Evolutionary conservation across 2,113 vertebrate species (phyloP).

Genomic region (Ameiurus melas): DNA sequence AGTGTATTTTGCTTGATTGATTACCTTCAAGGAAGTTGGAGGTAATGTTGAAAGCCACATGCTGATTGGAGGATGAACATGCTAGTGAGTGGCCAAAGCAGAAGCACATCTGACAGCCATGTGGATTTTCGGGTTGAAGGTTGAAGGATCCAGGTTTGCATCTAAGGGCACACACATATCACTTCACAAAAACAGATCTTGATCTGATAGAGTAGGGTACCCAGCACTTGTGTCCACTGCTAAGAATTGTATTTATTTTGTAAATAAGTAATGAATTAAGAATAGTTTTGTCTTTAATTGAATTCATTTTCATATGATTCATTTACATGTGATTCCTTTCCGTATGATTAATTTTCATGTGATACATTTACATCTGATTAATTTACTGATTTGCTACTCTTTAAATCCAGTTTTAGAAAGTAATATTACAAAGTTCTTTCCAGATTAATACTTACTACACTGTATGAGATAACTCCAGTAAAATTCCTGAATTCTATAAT

Average conservation of each 20-base stretch:
- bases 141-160: conserved; percentile 88
- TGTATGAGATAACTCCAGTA: no score
- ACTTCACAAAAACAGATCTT: background rate
- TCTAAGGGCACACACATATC: conserved; percentile 62
- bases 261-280: background rate
- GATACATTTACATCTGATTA: no score
- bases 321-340: no score
- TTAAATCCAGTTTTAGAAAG: no score
- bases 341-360: no score
- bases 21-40: conserved; percentile 84
- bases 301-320: no score
- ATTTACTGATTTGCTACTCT: no score
- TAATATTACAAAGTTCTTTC: no score
- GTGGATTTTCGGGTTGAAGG: conserved; percentile 75
- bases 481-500: no score
- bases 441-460: no score
- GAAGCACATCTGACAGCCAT: conserved; percentile 86
- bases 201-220: background rate
- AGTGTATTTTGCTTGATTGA: background rate
- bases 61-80: conserved; percentile 70
- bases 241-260: background rate
- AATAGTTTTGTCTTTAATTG: background rate
- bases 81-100: conserved; percentile 87
- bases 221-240: background rate
- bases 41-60: conserved; percentile 67